These are phyloP conservation scores for Aricia agestis DNA, from an alignment of 1,140 invertebrate genomes.

Conservation along the genomic window DNA sequence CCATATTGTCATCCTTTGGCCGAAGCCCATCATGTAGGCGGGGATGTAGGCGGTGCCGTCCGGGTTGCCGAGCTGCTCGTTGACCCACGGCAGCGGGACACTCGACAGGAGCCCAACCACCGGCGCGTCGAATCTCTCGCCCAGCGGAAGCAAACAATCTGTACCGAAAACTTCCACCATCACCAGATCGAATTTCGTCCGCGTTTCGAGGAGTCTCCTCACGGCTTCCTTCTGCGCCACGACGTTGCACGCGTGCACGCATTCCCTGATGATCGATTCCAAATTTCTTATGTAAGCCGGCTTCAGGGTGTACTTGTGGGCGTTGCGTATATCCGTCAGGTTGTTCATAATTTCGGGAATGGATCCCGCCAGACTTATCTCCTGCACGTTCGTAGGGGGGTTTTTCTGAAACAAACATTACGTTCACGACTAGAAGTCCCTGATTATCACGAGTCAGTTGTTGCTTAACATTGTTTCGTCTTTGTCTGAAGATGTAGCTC, in stretches of 20 bases:
- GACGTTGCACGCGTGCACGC: conserved; percentile 60
- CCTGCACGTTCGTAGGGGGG: conserved; percentile 56
- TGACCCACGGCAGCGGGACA: conserved; percentile 79
- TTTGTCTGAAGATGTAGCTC: conserved; percentile 22
- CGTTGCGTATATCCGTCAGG: conserved; percentile 52
- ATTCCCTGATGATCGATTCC: conserved; percentile 67
- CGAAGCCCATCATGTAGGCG: conserved; percentile 74
- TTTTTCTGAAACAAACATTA: conserved; percentile 58
- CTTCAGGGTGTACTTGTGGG: conserved; percentile 40
- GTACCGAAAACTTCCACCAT: conserved; percentile 82
- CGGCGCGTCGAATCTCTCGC: conserved; percentile 77
- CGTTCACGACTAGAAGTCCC: too few species aligned
- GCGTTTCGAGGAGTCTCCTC: conserved; percentile 52
- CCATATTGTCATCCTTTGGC: conserved; percentile 77
- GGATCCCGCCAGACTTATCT: conserved; percentile 68
- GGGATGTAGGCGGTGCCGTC: conserved; percentile 79
- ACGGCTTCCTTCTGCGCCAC: conserved; percentile 59
- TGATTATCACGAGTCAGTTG: too few species aligned
- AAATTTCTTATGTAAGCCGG: conserved; percentile 62
- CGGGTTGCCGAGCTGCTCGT: conserved; percentile 79
- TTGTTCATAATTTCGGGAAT: conserved; percentile 72
- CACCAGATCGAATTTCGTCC: conserved; percentile 79
- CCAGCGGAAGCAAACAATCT: conserved; percentile 78
- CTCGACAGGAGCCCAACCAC: conserved; percentile 78
- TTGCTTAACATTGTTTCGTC: neutral